Conservation (phyloP, 2,888 invertebrate genomes). For the Apoda limacodes region DNA sequence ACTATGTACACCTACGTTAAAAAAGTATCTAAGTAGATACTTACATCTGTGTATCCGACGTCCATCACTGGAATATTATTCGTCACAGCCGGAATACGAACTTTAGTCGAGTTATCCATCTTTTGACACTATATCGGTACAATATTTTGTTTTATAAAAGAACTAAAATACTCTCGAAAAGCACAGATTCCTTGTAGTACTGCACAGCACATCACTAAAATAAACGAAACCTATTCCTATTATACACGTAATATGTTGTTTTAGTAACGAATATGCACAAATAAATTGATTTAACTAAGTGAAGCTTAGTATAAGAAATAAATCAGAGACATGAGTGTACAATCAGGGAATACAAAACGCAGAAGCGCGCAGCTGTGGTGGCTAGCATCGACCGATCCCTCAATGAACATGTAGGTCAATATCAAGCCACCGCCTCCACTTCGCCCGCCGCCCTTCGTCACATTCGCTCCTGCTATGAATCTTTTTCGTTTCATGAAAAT, state of each 20-base stretch:
- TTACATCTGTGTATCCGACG: constrained; percentile 6
- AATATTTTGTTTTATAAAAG: too few relatives aligned
- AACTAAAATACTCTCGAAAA: too few relatives aligned
- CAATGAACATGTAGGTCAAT: constrained; percentile 71
- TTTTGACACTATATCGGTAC: too few relatives aligned
- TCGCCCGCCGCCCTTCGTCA: constrained; percentile 32
- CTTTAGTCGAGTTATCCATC: constrained; percentile 34
- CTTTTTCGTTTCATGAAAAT: constrained; percentile 44
- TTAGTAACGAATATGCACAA: too few relatives aligned
- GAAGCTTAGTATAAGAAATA: constrained; percentile 25
- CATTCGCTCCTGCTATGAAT: constrained; percentile 37
- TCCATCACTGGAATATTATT: constrained; percentile 43
- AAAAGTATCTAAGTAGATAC: constrained; percentile 4
- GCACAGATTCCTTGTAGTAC: constrained; percentile 28
- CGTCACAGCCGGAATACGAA: constrained; percentile 38
- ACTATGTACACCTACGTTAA: too few relatives aligned
- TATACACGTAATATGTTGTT: too few relatives aligned
- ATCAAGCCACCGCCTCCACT: constrained; percentile 55
- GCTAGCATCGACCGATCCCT: constrained; percentile 69
- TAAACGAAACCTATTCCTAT: too few relatives aligned
- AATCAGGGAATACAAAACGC: constrained; percentile 58
- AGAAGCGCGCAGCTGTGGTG: constrained; percentile 68
- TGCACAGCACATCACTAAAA: constrained; percentile 42
- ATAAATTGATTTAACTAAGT: too few relatives aligned
- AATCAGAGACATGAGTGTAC: constrained; percentile 38